Conservation (phyloP, 1,140 invertebrate species). For the Oscheius sp. region DNA sequence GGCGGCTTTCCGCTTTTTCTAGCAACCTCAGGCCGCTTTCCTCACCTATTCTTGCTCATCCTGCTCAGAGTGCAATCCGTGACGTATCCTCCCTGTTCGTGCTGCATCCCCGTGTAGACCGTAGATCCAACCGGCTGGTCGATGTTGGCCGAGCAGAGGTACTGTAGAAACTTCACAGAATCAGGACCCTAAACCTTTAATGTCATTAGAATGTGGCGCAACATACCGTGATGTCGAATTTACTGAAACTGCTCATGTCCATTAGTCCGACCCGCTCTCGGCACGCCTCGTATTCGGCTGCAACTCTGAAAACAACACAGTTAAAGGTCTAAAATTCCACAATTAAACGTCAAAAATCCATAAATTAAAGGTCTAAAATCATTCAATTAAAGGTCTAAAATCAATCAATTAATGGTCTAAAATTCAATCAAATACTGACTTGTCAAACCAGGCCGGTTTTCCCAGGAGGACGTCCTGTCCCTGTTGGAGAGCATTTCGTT, state of each 20-base stretch:
- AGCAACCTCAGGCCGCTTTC: conserved; percentile 35
- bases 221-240: conserved; percentile 81
- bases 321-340: no score
- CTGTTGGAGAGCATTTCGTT: conserved; percentile 44
- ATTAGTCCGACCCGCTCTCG: conserved; percentile 86
- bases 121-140: conserved; percentile 89
- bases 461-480: conserved; percentile 58
- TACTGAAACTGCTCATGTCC: conserved; percentile 97
- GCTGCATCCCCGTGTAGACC: conserved; percentile 98
- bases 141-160: conserved; percentile 92
- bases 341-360: no score
- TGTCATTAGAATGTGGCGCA: conserved; percentile 11
- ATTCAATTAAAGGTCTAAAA: background rate
- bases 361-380: no score
- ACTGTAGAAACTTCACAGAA: conserved; percentile 84
- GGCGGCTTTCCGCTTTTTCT: no score
- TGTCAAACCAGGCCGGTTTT: conserved; percentile 90
- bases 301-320: conserved; percentile 68
- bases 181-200: conserved; percentile 74
- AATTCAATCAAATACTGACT: background rate
- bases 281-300: conserved; percentile 86
- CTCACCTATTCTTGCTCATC: conserved; percentile 82
- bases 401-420: background rate
- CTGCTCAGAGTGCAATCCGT: conserved; percentile 93
- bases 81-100: conserved; percentile 88